Evolutionary conservation across 1,140 invertebrate species (phyloP), one percentile per base, ranked within the genome.

Genomic region (Drosophila pseudoananassae): DNA sequence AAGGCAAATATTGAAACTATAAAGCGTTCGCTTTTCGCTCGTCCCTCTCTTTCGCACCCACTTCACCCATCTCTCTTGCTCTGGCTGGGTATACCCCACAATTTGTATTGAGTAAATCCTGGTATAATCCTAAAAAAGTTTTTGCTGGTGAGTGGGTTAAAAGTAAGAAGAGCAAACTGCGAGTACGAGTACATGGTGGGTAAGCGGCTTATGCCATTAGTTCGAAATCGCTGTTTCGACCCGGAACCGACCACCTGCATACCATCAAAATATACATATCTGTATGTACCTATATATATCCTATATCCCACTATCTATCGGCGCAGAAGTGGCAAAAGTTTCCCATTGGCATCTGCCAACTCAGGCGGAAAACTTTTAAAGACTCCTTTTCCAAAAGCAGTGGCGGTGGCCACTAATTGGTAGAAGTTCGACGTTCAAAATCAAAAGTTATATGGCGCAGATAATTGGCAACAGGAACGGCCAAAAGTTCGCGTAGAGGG

Each of bases 201-300:
- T 80, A 80, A 80, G 78, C 78, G 68, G 78, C 78, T 80, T 80
- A 80, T 80, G 77, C 78, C 78, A 80, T 80, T 80, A 80, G 77
- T 80, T 66, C 46, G 56, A 29, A 71, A 55, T 72, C 78, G 68
- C 51, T 49, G 65, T 52, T 56, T 56, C 33, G 61, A 10, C 36
- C 60, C 23, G 43, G 43, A 66, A 27, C 17, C 33, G 27, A 17
- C 31, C 63, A 68, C 65, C 63, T 69, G 31, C 65, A 65, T 50
- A 25, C 64, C 50, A 2, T 14, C 14, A n/a, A 14, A 14, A n/a
- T 40, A 40, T 6, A 40, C 38, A 40, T 14, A 40, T 40, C 14
- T 40, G 14, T 53, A 23, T 33, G 33, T 20, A 17, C 14, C 20
- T 29, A 15, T 43, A 38, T 58, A 53, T 58, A 71, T 58, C 40